These are phyloP conservation scores for Myotis davidii DNA, from an alignment of 2,113 vertebrate species.

Conservation along the genomic window DNA sequence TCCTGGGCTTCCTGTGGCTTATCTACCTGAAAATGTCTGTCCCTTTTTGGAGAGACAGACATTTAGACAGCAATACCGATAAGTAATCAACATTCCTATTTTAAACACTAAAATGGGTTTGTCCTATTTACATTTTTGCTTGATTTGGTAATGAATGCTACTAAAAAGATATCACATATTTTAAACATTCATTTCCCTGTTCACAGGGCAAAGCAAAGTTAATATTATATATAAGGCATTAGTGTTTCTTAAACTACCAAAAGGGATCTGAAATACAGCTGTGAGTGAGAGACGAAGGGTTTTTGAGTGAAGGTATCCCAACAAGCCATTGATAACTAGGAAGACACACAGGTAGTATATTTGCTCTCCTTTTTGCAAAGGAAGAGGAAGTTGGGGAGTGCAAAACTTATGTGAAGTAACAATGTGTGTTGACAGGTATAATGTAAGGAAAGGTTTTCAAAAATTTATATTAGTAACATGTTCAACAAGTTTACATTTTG, in stretches of 20 bases:
- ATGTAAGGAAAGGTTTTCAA: neutral
- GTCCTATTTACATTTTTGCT: conserved; percentile 33
- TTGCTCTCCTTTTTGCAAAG: neutral
- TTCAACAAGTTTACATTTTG: neutral
- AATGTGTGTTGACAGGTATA: neutral
- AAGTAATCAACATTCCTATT: neutral
- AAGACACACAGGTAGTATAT: neutral
- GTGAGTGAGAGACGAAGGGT: neutral
- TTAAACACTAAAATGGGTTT: conserved; percentile 23
- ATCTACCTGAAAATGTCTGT: neutral
- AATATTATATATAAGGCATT: neutral
- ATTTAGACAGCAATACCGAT: neutral
- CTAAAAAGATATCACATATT: neutral
- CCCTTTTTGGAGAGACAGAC: neutral
- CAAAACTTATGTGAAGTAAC: neutral
- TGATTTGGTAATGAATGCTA: conserved; percentile 22
- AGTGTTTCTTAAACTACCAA: neutral
- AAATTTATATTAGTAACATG: neutral
- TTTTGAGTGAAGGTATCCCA: neutral
- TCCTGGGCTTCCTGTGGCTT: neutral
- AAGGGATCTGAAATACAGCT: neutral
- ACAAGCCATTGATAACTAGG: neutral
- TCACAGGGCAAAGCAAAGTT: conserved; percentile 3
- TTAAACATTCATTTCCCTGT: neutral
- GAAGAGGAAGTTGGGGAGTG: neutral